Evolutionary conservation across 2,113 vertebrate genomes (phyloP).

Genomic region (Gracilinanus agilis): DNA sequence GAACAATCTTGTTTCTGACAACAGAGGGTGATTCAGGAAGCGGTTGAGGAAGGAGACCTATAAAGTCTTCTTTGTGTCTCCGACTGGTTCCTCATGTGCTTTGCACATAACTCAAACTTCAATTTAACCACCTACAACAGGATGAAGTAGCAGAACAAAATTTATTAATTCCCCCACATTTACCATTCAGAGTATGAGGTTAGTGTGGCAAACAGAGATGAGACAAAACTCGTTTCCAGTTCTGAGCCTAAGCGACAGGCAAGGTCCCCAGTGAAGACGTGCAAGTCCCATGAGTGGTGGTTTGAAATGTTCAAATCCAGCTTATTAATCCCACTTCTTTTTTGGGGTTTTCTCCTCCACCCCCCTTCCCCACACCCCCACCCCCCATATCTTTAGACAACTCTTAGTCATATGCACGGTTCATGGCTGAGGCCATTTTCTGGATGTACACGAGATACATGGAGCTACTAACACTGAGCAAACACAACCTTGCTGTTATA

Average conservation of each 20-base stretch:
- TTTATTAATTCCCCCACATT: neutral
- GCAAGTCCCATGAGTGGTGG: neutral
- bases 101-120: slow-evolving; percentile 14
- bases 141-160: neutral
- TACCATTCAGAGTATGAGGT: slow-evolving; percentile 7
- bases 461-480: slow-evolving; percentile 84
- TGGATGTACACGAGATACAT: slow-evolving; percentile 82
- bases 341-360: neutral
- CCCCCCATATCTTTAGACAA: slow-evolving; percentile 61
- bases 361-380: neutral
- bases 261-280: neutral
- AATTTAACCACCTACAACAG: slow-evolving; percentile 16
- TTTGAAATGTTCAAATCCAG: slow-evolving; percentile 30
- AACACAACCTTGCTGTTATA: slow-evolving; percentile 85
- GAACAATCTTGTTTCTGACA: neutral
- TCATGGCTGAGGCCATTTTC: slow-evolving; percentile 84
- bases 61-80: neutral
- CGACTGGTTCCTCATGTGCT: neutral
- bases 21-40: neutral
- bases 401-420: slow-evolving; percentile 67
- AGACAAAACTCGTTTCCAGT: neutral
- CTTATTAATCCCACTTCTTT: slow-evolving; percentile 24
- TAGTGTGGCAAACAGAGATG: slow-evolving; percentile 14
- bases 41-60: neutral
- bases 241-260: slow-evolving; percentile 21